A percentile compares a stretch with the other conserved stretches of the same genome.
Evolutionary conservation across 2,888 invertebrate genomes (phyloP).

Genomic region (Pterobdella sp.): DNA sequence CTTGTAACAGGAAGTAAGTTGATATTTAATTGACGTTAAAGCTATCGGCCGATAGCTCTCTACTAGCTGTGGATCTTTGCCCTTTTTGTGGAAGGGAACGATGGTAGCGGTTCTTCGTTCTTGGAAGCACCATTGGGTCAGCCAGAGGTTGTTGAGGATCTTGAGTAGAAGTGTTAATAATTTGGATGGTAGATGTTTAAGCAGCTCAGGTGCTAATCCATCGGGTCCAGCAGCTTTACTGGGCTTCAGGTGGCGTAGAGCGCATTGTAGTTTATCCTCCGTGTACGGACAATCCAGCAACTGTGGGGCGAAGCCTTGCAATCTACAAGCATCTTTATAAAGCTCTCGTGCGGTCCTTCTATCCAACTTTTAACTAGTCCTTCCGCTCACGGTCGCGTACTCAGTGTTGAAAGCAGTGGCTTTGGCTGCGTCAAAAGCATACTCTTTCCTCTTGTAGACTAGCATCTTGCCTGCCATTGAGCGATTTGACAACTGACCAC

Average conservation of each 20-base stretch:
- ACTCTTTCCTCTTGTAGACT: background rate
- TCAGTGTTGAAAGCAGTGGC: background rate
- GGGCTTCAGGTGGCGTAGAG: background rate
- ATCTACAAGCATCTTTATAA: background rate
- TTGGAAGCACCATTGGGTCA: background rate
- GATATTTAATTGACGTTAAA: too few species aligned
- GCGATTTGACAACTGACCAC: background rate
- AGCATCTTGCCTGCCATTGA: background rate
- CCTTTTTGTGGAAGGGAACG: background rate
- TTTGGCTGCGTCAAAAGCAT: background rate
- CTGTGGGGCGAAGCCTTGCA: background rate
- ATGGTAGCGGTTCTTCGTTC: background rate
- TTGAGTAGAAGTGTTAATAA: background rate
- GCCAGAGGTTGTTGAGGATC: background rate
- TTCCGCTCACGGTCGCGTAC: background rate
- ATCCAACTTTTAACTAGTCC: background rate
- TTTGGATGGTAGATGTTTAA: background rate
- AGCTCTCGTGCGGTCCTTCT: background rate
- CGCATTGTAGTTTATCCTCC: background rate
- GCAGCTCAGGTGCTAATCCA: background rate
- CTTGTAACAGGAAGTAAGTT: too few species aligned
- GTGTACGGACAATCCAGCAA: background rate
- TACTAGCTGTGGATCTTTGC: background rate
- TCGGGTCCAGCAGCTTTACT: background rate
- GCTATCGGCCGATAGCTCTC: background rate